Percentiles rank a stretch among this genome's conserved stretches.
Evolutionary conservation across 2,888 invertebrate species (phyloP).

Genomic region (Troides oblongomaculatus): DNA sequence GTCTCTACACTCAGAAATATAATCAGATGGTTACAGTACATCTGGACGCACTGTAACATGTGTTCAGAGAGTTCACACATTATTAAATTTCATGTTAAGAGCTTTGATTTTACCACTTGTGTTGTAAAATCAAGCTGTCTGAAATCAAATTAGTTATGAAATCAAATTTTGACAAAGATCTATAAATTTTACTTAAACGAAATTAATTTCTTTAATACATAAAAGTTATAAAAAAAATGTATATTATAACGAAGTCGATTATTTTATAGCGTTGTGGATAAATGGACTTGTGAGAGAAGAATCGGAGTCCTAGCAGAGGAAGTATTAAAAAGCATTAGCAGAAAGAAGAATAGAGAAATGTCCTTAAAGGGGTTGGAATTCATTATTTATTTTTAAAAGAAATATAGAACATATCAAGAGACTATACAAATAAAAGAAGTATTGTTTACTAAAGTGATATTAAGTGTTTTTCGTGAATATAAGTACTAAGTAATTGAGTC

Average conservation of each 20-base stretch:
- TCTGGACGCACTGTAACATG: slow-evolving; percentile 10
- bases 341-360: not conserved
- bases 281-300: not conserved
- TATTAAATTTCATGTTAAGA: slow-evolving; percentile 12
- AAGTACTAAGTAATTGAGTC: slow-evolving; percentile 65
- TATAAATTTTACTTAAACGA: too few species aligned
- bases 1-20: slow-evolving; percentile 1
- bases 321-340: not conserved
- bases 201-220: too few species aligned
- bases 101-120: slow-evolving; percentile 7
- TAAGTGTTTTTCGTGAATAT: slow-evolving; percentile 57
- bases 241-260: too few species aligned
- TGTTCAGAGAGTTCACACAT: slow-evolving; percentile 18
- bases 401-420: not conserved
- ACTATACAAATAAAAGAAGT: not conserved
- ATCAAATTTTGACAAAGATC: too few species aligned
- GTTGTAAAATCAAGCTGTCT: too few species aligned
- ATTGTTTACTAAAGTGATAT: slow-evolving; percentile 13
- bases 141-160: too few species aligned
- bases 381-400: not conserved
- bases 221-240: too few species aligned
- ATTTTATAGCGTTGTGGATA: not conserved
- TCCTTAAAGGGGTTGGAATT: not conserved
- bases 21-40: slow-evolving; percentile 8
- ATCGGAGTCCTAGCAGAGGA: too few species aligned